Evolutionary conservation across 1,140 invertebrate genomes (phyloP).

Genomic region (Drosophila sucinea): DNA sequence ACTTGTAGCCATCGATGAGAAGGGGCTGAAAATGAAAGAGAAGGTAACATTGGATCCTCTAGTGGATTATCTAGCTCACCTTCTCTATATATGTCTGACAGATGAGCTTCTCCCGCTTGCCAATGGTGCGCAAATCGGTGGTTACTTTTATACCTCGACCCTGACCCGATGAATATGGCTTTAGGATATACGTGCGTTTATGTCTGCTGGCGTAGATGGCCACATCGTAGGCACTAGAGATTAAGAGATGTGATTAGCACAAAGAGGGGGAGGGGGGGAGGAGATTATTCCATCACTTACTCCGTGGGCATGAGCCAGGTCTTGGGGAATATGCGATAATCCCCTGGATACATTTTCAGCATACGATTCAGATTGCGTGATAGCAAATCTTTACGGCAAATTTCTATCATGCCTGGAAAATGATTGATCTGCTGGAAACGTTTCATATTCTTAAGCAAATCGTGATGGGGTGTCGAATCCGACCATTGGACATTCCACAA

Average conservation of each 20-base stretch:
- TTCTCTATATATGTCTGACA: conserved; percentile 91
- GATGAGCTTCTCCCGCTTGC: conserved; percentile 90
- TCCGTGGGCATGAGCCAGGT: conserved; percentile 96
- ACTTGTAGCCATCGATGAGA: conserved; percentile 98
- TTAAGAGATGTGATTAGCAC: background rate
- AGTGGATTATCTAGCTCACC: conserved; percentile 38
- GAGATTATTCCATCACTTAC: conserved; percentile 83
- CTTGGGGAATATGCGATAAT: conserved; percentile 95
- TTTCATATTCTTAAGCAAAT: conserved; percentile 93
- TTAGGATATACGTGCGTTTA: conserved; percentile 93
- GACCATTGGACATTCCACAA: conserved; percentile 96
- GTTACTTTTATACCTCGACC: conserved; percentile 94
- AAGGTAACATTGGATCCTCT: background rate
- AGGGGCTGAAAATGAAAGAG: conserved; percentile 86
- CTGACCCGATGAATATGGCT: conserved; percentile 94
- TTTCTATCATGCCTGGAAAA: conserved; percentile 95
- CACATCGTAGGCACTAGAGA: conserved; percentile 66
- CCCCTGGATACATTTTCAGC: conserved; percentile 92
- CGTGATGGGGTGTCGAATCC: conserved; percentile 91
- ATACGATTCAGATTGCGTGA: conserved; percentile 94
- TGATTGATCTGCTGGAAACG: conserved; percentile 95
- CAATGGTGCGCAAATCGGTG: conserved; percentile 89
- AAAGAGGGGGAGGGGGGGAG: background rate
- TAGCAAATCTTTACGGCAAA: conserved; percentile 93
- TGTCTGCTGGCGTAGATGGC: conserved; percentile 82